A percentile compares a stretch with the other conserved stretches of the same genome.
Conservation (phyloP, 2,888 invertebrate genomes). For the Lasioglossum malachurum region DNA sequence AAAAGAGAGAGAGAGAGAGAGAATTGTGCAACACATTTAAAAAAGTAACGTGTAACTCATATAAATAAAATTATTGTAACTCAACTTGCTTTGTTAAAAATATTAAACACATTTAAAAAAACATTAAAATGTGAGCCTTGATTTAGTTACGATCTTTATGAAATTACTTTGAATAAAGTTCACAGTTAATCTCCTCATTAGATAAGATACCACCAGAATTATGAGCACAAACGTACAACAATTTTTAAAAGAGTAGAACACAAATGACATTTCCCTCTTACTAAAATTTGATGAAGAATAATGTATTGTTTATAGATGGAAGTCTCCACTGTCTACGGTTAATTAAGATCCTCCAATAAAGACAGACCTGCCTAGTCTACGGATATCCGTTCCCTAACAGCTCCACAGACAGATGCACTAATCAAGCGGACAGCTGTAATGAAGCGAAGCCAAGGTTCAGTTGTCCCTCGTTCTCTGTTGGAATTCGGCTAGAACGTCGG, state of each 20-base stretch:
- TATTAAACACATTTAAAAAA: no score
- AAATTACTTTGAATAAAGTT: no score
- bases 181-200: no score
- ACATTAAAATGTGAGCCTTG: no score
- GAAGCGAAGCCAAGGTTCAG: slow-evolving; percentile 1
- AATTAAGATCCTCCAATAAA: neutral
- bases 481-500: slow-evolving; percentile 5
- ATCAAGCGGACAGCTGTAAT: slow-evolving; percentile 12
- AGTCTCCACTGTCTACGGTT: neutral
- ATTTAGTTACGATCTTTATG: no score
- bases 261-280: neutral
- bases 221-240: no score
- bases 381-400: neutral
- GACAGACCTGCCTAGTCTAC: neutral
- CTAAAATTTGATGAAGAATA: neutral
- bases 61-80: no score
- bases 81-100: no score
- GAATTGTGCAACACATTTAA: no score
- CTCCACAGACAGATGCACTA: neutral
- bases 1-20: no score
- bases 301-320: neutral
- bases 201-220: no score
- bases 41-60: no score
- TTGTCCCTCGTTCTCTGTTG: neutral
- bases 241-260: neutral